These are phyloP conservation scores for Takifugu bimaculatus DNA, from an alignment of 2,113 vertebrate species.

Conservation along the genomic window DNA sequence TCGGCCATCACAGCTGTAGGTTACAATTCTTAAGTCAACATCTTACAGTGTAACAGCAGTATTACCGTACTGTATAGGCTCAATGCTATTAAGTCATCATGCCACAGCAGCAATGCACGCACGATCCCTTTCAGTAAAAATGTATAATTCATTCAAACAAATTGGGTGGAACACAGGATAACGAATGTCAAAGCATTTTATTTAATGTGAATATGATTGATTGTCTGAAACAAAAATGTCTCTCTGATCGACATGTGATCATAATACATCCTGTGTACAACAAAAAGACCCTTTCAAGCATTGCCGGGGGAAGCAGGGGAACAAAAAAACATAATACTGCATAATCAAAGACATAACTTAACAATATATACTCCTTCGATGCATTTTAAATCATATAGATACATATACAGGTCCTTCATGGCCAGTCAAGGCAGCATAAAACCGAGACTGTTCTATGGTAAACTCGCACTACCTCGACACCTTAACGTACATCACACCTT, in stretches of 20 bases:
- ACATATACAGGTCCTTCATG: slow-evolving; percentile 26
- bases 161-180: too few relatives aligned
- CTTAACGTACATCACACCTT: slow-evolving; percentile 16
- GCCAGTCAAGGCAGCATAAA: slow-evolving; percentile 12
- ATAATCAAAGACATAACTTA: slow-evolving; percentile 56
- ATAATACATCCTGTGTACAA: slow-evolving; percentile 21
- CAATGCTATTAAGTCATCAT: too few relatives aligned
- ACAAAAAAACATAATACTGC: slow-evolving; percentile 51
- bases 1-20: slow-evolving; percentile 33
- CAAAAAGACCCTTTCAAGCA: slow-evolving; percentile 33
- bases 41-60: background rate
- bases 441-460: slow-evolving; percentile 26
- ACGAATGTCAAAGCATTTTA: slow-evolving; percentile 11
- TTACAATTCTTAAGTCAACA: background rate
- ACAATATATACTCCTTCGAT: slow-evolving; percentile 43
- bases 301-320: slow-evolving; percentile 30
- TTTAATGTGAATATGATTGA: slow-evolving; percentile 56
- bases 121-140: too few relatives aligned
- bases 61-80: too few relatives aligned
- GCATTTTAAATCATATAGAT: slow-evolving; percentile 29
- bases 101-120: too few relatives aligned
- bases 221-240: slow-evolving; percentile 43
- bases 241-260: slow-evolving; percentile 15
- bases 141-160: too few relatives aligned
- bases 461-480: slow-evolving; percentile 22